Evolutionary conservation across 2,888 invertebrate genomes (phyloP), one percentile per base, ranked within the genome.

Genomic region (Mesopsocus fuscifrons): DNA sequence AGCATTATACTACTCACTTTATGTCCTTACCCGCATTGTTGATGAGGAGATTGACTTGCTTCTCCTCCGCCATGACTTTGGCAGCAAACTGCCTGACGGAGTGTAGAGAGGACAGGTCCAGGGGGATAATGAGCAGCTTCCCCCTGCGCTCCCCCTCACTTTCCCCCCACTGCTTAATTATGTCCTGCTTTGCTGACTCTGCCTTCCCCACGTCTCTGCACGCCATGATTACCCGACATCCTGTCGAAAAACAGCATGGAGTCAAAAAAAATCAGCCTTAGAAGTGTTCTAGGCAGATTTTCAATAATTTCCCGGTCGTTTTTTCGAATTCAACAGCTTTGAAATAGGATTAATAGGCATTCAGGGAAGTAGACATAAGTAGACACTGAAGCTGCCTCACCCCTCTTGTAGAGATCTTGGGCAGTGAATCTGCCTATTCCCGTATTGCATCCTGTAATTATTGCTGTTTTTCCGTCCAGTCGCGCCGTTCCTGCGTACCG

Each of bases 211-310:
- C 21, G 54, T 68, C 65, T 45, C 74, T 54, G 50, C 73, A 73
- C 1, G 72, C 74, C 59, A 74, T 57, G 44, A 74, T 65, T 2
- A 74, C 68, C 41, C 59, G 56, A 2, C 66, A 71, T 44, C 75
- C 72, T 66, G 51, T 34, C 55, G 49, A 22, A 46, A 42, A 41
- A 33, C 5, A 33, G 30, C n/a, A n/a, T n/a, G n/a, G n/a, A n/a
- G n/a, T n/a, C n/a, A n/a, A n/a, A n/a, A n/a, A n/a, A n/a, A n/a
- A n/a, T n/a, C n/a, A n/a, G n/a, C n/a, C n/a, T n/a, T n/a, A n/a
- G n/a, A n/a, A n/a, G n/a, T n/a, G n/a, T n/a, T n/a, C n/a, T n/a
- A n/a, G n/a, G n/a, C n/a, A n/a, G n/a, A n/a, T n/a, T n/a, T n/a
- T n/a, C n/a, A n/a, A n/a, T n/a, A n/a, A n/a, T n/a, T n/a, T n/a